phyloP scores from a whole-genome alignment of 37 sponge, comb jelly and placozoan species.

The Beroe forskalii region DNA sequence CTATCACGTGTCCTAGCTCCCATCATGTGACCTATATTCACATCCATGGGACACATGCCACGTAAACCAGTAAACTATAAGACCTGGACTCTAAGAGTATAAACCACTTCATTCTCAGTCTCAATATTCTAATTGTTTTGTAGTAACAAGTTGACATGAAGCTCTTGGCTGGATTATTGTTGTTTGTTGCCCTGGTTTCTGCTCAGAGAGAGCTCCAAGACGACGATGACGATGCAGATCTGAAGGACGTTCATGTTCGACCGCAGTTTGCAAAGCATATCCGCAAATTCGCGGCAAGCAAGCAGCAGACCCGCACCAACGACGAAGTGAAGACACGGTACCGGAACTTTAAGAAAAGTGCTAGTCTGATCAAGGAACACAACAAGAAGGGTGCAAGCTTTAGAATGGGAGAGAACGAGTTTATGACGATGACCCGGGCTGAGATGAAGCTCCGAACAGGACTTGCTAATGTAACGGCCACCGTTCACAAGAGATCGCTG shows the following conservation, averaged over 20 bases:
- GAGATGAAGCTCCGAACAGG: not conserved
- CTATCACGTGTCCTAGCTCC: no score
- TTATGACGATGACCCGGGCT: not conserved
- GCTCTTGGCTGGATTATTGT: no score
- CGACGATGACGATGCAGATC: not conserved
- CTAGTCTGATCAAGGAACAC: not conserved
- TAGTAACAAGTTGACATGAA: no score
- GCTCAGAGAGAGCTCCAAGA: not conserved
- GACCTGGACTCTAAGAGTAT: no score
- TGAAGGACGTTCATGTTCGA: not conserved
- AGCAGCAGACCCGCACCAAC: not conserved
- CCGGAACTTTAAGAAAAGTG: not conserved
- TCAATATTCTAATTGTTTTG: no score
- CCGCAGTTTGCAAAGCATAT: not conserved
- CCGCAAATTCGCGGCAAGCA: not conserved
- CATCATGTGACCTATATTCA: no score
- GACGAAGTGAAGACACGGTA: not conserved
- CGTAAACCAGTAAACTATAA: no score
- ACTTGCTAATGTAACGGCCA: not conserved
- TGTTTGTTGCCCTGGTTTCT: not conserved
- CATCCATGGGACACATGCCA: no score
- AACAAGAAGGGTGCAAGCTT: not conserved
- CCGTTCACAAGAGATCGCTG: not conserved
- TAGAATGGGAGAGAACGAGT: not conserved
- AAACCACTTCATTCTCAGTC: no score